Percentiles rank a stretch among this genome's conserved stretches.
Conservation (phyloP, 2,113 vertebrate genomes). For the Chlorodrepanis virens region DNA sequence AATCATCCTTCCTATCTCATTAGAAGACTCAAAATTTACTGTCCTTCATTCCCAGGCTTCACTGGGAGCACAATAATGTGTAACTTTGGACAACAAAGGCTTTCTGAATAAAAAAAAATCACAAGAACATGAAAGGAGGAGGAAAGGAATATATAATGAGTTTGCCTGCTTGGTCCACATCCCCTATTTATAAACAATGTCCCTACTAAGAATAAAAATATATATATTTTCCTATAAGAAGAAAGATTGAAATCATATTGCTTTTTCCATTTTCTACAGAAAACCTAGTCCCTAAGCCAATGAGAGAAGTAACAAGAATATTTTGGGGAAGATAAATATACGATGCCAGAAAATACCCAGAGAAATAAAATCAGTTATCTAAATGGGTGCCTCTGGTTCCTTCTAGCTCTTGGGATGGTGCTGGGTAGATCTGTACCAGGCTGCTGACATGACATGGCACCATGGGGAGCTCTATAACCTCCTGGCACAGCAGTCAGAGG, state of each 20-base stretch:
- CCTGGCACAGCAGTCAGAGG: not conserved
- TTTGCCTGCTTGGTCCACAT: not conserved
- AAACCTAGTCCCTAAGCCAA: not conserved
- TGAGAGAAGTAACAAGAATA: not conserved
- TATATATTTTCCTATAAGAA: not conserved
- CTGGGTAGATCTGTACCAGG: not conserved
- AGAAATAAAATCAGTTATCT: not conserved
- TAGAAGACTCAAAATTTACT: conserved; percentile 32
- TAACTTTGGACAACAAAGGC: not conserved
- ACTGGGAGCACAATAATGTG: not conserved
- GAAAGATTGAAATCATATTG: not conserved
- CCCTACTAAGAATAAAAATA: not conserved
- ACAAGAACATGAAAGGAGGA: not conserved
- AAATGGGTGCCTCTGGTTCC: not conserved
- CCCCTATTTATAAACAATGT: not conserved
- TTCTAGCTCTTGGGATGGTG: not conserved
- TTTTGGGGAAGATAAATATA: not conserved
- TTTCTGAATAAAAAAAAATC: not conserved
- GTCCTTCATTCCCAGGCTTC: not conserved
- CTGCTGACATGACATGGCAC: not conserved
- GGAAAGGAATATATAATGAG: not conserved
- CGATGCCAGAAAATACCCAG: not conserved
- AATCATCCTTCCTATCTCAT: not conserved
- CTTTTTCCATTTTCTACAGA: not conserved
- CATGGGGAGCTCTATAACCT: not conserved